phyloP scores from a whole-genome alignment of 2,888 invertebrate genomes.

The Actias luna region DNA sequence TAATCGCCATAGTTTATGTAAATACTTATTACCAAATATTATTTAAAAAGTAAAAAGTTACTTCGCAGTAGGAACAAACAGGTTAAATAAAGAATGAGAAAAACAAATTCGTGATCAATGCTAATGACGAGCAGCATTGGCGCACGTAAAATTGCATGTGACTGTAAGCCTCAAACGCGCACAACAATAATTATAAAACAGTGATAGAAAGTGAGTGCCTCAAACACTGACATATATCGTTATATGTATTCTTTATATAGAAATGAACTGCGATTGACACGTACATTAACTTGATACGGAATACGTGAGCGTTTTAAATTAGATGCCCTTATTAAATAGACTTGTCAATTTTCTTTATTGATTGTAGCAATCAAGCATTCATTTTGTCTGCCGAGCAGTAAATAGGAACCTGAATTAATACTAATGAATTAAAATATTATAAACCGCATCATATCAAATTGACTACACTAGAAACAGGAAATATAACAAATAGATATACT shows the following conservation, averaged over 20 bases:
- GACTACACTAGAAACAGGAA: too few relatives aligned
- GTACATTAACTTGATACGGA: constrained; percentile 51
- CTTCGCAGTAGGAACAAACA: constrained; percentile 11
- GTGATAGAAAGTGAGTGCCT: constrained; percentile 75
- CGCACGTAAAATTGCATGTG: constrained; percentile 81
- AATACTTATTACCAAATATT: background rate
- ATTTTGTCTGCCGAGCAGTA: too few relatives aligned
- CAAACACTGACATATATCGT: constrained; percentile 57
- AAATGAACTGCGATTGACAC: constrained; percentile 63
- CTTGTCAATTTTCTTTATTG: background rate
- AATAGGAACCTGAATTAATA: too few relatives aligned
- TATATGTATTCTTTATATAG: constrained; percentile 63
- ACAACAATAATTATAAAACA: constrained; percentile 73
- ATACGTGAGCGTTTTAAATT: constrained; percentile 29
- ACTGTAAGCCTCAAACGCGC: constrained; percentile 51
- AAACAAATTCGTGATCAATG: constrained; percentile 54
- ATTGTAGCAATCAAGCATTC: too few relatives aligned
- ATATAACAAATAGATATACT: too few relatives aligned
- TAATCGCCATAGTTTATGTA: too few relatives aligned
- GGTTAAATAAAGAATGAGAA: constrained; percentile 16
- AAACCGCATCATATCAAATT: too few relatives aligned
- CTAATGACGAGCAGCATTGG: constrained; percentile 65
- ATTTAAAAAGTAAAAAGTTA: background rate
- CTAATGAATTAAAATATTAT: too few relatives aligned
- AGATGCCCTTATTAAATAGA: background rate